Evolutionary conservation across 2,113 vertebrate species (phyloP), one percentile per base, ranked within the genome.

Genomic region (Maccullochella peelii): DNA sequence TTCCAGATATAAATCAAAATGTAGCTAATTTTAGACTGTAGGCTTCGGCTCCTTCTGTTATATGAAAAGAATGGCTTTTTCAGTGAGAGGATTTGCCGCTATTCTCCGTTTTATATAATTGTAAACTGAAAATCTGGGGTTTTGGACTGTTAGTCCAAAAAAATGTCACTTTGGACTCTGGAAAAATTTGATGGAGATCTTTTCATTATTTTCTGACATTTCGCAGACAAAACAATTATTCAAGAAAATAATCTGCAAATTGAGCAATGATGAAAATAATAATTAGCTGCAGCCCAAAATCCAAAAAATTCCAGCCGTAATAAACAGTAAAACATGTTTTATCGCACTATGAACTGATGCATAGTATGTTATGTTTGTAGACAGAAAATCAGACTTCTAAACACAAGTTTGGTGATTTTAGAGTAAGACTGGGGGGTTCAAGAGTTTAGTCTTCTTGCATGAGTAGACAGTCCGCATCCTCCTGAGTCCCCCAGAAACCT

Each of bases 391-490:
- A 23, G 38, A 61, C 52, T 14, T 2, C 18, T 16, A 20, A 23
- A 55, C 12, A 21, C 2, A 1, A 18, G 8, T 8, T 30, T 2
- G 18, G n/a, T 33, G 72, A 58, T 62, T 80, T 68, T 21, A 54
- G 49, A 21, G 38, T 54, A 52, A 20, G 8, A 50, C 36, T 25
- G 4, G 2, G 3, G 55, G 80, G 82, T 85, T 89, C 42, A 84
- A 71, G 50, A 78, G 65, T 79, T 86, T 76, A 74, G 20, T 80
- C 20, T 49, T 52, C 40, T 30, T 69, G 80, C 81, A 72, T 83
- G 79, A 89, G 79, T 44, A 77, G 79, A 78, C 78, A 75, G 72
- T 54, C 65, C 49, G 38, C 81, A 80, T 80, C 85, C 83, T 77
- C 57, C 59, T 36, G 44, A 82, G 76, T 71, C 69, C 52, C 33